Conservation (phyloP, 2,113 vertebrate genomes). For the Puffinus mauretanicus region DNA sequence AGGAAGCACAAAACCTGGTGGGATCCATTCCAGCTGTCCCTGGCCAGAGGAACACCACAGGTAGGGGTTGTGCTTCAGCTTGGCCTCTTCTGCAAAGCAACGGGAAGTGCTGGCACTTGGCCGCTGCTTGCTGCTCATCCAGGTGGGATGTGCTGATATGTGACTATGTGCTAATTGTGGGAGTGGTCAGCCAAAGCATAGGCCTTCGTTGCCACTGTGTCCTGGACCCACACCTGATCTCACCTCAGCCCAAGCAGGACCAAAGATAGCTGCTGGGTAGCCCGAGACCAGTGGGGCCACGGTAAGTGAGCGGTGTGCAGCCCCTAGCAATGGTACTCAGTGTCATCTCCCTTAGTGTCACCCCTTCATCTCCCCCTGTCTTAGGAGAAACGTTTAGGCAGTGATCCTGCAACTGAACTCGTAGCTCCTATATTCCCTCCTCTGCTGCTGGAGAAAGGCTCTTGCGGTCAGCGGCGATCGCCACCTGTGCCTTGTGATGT, state of each 20-base stretch:
- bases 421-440: neutral
- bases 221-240: neutral
- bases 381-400: neutral
- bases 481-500: neutral
- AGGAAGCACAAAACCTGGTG: neutral
- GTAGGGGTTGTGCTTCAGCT: neutral
- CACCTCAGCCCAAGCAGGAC: neutral
- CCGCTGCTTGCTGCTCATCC: neutral
- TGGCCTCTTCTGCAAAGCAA: neutral
- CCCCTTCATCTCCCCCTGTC: neutral
- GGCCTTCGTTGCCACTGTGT: neutral
- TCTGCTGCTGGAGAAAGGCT: neutral
- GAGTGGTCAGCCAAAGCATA: neutral
- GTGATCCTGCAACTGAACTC: neutral
- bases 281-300: accelerated
- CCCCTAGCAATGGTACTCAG: neutral
- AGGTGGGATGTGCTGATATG: neutral
- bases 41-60: neutral
- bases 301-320: neutral
- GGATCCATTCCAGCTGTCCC: neutral
- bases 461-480: accelerated
- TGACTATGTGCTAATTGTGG: accelerated
- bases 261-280: neutral
- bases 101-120: neutral
- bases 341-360: accelerated